Base-by-base conservation (phyloP, 2,888 invertebrate species). In the Nymphalis c-album region DNA sequence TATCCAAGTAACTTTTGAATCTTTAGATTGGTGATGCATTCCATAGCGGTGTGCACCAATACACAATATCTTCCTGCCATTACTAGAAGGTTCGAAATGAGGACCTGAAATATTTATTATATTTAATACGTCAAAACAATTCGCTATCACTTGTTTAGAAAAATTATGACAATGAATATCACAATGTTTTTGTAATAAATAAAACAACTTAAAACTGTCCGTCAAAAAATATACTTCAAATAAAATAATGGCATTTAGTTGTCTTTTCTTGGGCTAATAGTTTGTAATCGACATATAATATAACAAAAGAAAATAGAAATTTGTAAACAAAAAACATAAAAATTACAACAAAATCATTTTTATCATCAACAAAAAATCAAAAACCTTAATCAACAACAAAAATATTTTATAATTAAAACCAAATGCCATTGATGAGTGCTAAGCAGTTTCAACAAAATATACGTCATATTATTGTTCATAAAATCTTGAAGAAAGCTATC, bases 31-130 rank as follows among this genome's bases (percentile, higher is more conserved):
- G 13, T 73, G 65, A 63, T 75, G 73, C 45, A 73, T 64, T 13
- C 74, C 72, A 63, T 73, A 78, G 7, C 76, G 68, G 58, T 74
- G 65, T 17, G 35, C 13, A 8, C 69, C 71, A 17, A 75, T 62
- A 22, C 74, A 75, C 10, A 76, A 18, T n/a, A 74, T 69, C 58
- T 67, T 57, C 20, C 68, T 71, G 16, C 70, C 74, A 20, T 70
- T 67, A n/a, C 63, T 50, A 1, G 75, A 74, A 10, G 48, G 69
- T 26, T 64, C 46, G 51, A 77, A 79, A 47, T 68, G 64, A 7
- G 70, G 26, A 53, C 64, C 78, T 78, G 68, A 26, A 74, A 63
- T 57, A 63, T 40, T 16, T 46, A 20, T 66, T 58, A 26, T 18
- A 46, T 40, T 40, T 22, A 48, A 50, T 50, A 35, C 18, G 18